Conservation (phyloP, 2,888 invertebrate genomes). For the Hirudinaria manillensis region DNA sequence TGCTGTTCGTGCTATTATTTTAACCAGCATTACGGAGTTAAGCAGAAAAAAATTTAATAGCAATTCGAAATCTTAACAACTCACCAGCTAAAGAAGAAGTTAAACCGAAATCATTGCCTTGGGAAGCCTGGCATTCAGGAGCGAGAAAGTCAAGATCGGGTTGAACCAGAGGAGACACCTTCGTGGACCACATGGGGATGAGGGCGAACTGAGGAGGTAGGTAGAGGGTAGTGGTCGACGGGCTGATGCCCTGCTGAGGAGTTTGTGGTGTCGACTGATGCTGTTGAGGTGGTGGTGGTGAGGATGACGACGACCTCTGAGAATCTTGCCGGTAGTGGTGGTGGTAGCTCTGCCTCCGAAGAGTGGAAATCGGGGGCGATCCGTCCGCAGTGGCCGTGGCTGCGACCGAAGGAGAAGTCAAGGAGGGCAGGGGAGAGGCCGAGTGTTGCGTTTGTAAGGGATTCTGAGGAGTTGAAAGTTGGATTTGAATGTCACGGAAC, state of each 20-base stretch:
- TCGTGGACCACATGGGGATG: slow-evolving; percentile 68
- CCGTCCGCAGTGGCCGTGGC: no score
- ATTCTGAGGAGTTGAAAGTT: no score
- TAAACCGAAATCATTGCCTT: neutral
- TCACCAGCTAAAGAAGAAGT: neutral
- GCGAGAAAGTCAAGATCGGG: slow-evolving; percentile 89
- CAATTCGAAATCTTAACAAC: no score
- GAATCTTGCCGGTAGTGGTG: slow-evolving; percentile 5
- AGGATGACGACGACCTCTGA: slow-evolving; percentile 7
- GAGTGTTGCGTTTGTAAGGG: no score
- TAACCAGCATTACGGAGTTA: no score
- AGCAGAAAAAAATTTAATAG: no score
- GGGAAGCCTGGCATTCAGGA: slow-evolving; percentile 74
- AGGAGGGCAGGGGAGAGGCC: no score
- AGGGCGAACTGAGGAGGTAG: slow-evolving; percentile 15
- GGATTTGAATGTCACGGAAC: no score
- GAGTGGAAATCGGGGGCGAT: no score
- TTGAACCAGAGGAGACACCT: slow-evolving; percentile 83
- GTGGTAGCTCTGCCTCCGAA: neutral
- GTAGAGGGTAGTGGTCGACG: neutral
- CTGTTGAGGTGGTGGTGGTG: slow-evolving; percentile 4
- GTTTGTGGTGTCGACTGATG: neutral
- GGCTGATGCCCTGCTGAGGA: neutral
- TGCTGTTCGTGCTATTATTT: no score
- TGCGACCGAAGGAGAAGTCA: no score